Base-by-base conservation (phyloP, 2,888 invertebrate genomes). In the Hyposoter didymator region DNA sequence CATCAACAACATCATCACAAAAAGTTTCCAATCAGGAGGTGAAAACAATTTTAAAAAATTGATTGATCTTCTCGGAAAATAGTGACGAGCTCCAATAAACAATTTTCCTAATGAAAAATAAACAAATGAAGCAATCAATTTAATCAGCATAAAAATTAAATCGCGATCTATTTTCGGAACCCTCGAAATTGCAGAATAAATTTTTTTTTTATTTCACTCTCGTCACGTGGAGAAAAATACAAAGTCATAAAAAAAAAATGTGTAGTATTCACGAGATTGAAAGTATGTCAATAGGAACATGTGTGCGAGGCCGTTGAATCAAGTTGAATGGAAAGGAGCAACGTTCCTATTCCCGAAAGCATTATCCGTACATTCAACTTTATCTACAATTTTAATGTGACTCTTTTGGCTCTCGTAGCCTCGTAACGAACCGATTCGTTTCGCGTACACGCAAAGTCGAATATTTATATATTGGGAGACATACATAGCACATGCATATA, bases 401-500 rank as follows among this genome's bases (percentile, higher is more conserved):
- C 82, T 78, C 75, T 75, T 66, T 82, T 78, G 85, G 78, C 82
- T 82, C 35, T 2, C 28, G 45, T 22, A 35, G 28, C 39, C 45
- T 85, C 85, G 82, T 82, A 75, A 85, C 78, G 85, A 85, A 78
- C 78, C 78, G 70, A 82, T 70, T 70, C 70, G 70, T 70, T 70
- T 52, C 28, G 28, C 32, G n/a, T 32, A 52, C 32, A 70, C 17
- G 28, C 19, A 45, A 69, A 39, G 17, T 69, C 45, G 45, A 7
- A 45, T 69, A 59, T 59, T 59, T 59, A 28, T 69, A 47, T 69
- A 28, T 47, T 28, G 69, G 4, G 47, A 47, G 14, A 17, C 69
- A 12, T 47, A 28, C 47, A 47, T 3, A 8, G 17, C n/a, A 28
- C 39, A 28, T 22, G 12, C 17, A 28, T 28, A 39, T 8, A 43